Percentiles rank a stretch among this genome's conserved stretches.
phyloP scores from a whole-genome alignment of 1,140 invertebrate genomes.

The Rhyacophila brunnea region DNA sequence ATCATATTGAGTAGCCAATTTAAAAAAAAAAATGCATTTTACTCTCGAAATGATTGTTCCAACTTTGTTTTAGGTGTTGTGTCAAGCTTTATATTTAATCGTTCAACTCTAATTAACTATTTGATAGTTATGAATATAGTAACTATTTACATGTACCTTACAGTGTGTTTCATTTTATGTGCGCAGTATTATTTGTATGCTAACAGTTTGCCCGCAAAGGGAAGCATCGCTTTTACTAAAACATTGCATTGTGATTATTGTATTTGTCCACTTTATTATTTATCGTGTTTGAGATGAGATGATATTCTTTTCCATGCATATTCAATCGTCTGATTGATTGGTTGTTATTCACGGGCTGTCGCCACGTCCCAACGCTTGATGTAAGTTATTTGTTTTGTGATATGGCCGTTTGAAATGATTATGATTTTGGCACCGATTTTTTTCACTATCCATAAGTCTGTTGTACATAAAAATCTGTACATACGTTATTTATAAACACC shows the following conservation, averaged over 20 bases:
- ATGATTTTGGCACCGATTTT: slow-evolving; percentile 1
- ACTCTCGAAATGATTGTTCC: no score
- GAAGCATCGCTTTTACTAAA: neutral
- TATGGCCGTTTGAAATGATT: slow-evolving; percentile 25
- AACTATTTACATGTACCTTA: no score
- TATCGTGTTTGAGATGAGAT: slow-evolving; percentile 31
- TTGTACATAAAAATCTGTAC: slow-evolving; percentile 4
- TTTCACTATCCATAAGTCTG: slow-evolving; percentile 2
- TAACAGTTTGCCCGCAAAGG: neutral
- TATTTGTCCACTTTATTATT: neutral
- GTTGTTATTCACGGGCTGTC: slow-evolving; percentile 50
- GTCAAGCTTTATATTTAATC: no score
- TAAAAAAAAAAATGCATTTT: no score
- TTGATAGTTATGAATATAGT: no score
- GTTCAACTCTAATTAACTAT: no score
- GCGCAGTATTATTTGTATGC: no score
- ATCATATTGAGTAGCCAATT: no score
- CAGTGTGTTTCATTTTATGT: no score
- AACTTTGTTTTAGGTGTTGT: no score
- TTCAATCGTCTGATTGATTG: slow-evolving; percentile 32
- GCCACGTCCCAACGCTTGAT: slow-evolving; percentile 47
- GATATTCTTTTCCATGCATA: slow-evolving; percentile 37
- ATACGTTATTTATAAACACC: neutral
- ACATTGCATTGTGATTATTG: neutral
- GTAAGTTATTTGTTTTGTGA: slow-evolving; percentile 49